Evolutionary conservation across 2,888 invertebrate species (phyloP), one percentile per base, ranked within the genome.

Genomic region (Pyrochroa serraticornis): DNA sequence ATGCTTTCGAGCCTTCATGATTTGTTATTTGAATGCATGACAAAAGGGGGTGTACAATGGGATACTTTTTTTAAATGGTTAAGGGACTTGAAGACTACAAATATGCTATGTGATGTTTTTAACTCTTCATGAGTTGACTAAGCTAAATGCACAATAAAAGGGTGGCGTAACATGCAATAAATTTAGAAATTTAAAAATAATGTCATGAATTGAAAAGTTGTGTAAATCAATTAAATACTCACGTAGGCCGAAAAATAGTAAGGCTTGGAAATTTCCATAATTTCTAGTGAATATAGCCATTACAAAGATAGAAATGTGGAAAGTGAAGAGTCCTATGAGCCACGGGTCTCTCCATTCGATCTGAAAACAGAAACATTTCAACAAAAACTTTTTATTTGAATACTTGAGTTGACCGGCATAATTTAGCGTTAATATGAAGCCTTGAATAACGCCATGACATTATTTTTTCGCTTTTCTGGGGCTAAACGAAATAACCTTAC

Each of bases 291-390:
- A 85, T 51, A 93, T 80, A 37, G 92, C 90, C 68, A 89, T 89
- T 72, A 90, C 83, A 57, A 92, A 92, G 30, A 92, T 85, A 43
- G 89, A 80, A 37, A 93, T 78, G 76, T 94, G 94, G 76, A 92
- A 87, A 38, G 87, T 81, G 65, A 93, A 80, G 8, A 94, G 79
- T 9, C 86, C 88, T 61, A 92, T 89, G 8, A 94, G 82, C 92
- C 93, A 93, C 5, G 93, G 93, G 78, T 94, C 94, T 69, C 85
- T 84, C 93, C 93, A 94, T 76, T 94, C 93, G 77, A 94, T 92
- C 93, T 92, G 82, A 72, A 84, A 82, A 71, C 62, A 22, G 22
- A 22, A 22, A 22, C 5, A 22, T 22, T 22, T 22, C 2, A 22
- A 13, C 9, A 49, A 49, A 13, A 37, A 38, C 8, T 30, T 22